Percentiles rank a stretch among this genome's conserved stretches.
Conservation (phyloP, 2,797 vertebrate genomes). For the Ciconia nigra region DNA sequence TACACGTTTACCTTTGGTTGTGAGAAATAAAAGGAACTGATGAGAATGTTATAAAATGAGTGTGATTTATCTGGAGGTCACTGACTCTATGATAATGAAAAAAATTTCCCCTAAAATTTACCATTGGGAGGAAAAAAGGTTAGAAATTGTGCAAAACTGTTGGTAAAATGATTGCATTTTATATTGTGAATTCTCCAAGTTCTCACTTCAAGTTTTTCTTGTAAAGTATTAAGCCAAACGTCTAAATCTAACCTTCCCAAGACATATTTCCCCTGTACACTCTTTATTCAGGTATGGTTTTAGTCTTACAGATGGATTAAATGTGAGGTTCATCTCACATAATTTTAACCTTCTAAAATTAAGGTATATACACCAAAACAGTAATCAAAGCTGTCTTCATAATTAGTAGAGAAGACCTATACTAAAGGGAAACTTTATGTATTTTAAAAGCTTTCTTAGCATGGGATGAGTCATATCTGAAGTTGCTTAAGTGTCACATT, state of each 20-base stretch:
- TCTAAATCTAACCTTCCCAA: background rate
- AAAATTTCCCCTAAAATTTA: background rate
- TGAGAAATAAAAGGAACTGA: background rate
- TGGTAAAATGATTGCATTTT: background rate
- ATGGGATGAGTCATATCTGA: background rate
- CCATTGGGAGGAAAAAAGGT: background rate
- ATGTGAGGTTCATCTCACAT: background rate
- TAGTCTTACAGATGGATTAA: background rate
- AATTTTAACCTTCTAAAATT: background rate
- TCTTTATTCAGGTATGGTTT: background rate
- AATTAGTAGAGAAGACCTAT: background rate
- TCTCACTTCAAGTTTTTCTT: background rate
- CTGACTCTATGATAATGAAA: background rate
- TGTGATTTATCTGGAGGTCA: conserved; percentile 1
- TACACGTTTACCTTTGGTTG: background rate
- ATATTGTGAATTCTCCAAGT: background rate
- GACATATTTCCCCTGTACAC: background rate
- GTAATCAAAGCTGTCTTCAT: background rate
- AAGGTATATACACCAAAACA: background rate
- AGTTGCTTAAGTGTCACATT: background rate
- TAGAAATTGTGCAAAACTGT: background rate
- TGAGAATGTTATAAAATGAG: background rate
- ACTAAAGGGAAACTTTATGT: background rate
- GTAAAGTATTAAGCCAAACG: background rate
- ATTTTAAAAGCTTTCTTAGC: background rate